Conservation (phyloP, 35 echinoderm and acorn worm species). For the Strongylocentrotus purpuratus region DNA sequence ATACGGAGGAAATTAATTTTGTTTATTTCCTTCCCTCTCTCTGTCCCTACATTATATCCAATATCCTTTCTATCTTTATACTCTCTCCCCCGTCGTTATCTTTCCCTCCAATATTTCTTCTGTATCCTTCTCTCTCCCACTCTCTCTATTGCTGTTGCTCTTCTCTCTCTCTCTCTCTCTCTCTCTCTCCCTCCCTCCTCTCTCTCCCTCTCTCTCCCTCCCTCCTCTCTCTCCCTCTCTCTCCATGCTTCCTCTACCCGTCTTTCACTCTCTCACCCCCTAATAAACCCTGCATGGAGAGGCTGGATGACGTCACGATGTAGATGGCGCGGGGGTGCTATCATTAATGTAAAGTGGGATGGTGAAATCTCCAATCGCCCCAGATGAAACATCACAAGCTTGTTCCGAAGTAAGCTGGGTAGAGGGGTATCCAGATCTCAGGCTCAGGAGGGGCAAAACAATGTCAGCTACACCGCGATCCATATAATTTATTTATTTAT, state of each 20-base stretch:
- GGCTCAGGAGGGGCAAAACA: too few species aligned
- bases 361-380: background rate
- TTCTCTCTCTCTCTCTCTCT: background rate
- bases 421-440: too few species aligned
- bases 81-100: background rate
- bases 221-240: conserved; percentile 21
- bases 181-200: background rate
- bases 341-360: background rate
- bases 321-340: background rate
- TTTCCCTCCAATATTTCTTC: background rate
- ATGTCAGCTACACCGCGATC: too few species aligned
- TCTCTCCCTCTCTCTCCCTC: conserved; percentile 6
- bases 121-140: background rate
- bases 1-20: too few species aligned
- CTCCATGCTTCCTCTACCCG: background rate
- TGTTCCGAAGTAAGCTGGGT: background rate
- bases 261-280: background rate
- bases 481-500: too few species aligned
- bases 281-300: background rate
- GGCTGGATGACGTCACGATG: background rate
- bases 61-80: background rate
- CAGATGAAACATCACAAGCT: background rate
- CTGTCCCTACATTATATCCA: too few species aligned
- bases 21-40: too few species aligned
- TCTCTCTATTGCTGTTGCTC: background rate